Percentiles rank a stretch among this genome's conserved stretches.
Conservation (phyloP, 2,113 vertebrate genomes). For the Nothoprocta perdicaria region DNA sequence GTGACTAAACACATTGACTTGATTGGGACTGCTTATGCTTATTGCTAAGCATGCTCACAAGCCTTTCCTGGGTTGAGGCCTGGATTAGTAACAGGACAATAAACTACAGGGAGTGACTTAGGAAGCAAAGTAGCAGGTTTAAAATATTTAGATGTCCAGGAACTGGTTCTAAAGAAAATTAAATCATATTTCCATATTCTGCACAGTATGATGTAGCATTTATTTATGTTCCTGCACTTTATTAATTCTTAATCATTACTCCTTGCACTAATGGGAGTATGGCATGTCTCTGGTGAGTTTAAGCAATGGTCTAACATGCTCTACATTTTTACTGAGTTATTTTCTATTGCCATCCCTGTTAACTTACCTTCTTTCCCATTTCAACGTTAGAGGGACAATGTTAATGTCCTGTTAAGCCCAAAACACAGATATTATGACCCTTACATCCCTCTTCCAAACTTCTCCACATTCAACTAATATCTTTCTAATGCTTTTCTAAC, state of each 20-base stretch:
- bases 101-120: neutral
- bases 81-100: slow-evolving; percentile 22
- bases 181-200: neutral
- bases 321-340: neutral
- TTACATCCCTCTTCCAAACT: neutral
- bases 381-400: neutral
- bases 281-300: fast-evolving
- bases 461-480: neutral
- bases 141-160: neutral
- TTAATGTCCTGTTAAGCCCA: neutral
- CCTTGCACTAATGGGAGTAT: neutral
- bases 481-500: neutral
- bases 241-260: neutral
- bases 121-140: slow-evolving; percentile 7
- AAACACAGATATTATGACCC: neutral
- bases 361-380: neutral
- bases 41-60: neutral
- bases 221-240: neutral
- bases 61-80: neutral
- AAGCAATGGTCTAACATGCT: neutral
- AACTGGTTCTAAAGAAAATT: neutral
- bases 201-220: neutral
- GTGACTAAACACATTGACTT: neutral
- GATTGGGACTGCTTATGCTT: neutral
- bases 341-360: neutral